phyloP scores from a whole-genome alignment of 1,140 invertebrate genomes.

The Zaprionus kolodkinae region DNA sequence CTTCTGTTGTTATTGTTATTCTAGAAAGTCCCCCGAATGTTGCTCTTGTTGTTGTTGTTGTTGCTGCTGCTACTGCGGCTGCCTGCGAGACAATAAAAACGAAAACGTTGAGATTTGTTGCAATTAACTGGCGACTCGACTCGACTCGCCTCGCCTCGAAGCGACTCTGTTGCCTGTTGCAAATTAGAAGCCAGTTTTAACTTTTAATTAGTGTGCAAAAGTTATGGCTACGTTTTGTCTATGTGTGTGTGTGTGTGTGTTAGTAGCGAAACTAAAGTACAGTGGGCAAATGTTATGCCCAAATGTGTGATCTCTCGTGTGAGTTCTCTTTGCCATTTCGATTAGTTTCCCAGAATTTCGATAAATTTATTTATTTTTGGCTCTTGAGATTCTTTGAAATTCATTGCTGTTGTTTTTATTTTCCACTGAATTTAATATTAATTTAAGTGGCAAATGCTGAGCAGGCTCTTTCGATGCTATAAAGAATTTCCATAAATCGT shows the following conservation, averaged over 20 bases:
- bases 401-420: background rate
- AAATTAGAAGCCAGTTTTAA: conserved; percentile 60
- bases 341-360: background rate
- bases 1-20: conserved; percentile 8
- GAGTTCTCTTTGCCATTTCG: background rate
- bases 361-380: background rate
- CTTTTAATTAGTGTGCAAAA: conserved; percentile 72
- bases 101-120: conserved; percentile 36
- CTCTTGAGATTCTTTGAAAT: background rate
- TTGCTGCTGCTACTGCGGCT: conserved; percentile 26
- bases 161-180: conserved; percentile 20
- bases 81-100: conserved; percentile 45
- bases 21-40: conserved; percentile 59
- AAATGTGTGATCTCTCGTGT: background rate
- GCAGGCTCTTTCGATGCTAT: background rate
- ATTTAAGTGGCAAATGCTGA: background rate
- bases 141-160: conserved; percentile 22
- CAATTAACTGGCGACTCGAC: conserved; percentile 46
- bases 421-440: background rate
- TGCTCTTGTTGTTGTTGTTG: background rate
- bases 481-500: background rate
- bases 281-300: background rate
- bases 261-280: background rate
- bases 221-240: conserved; percentile 47
- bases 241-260: conserved; percentile 4